Conservation (phyloP, 2,888 invertebrate genomes). For the Antheraea assamensis region DNA sequence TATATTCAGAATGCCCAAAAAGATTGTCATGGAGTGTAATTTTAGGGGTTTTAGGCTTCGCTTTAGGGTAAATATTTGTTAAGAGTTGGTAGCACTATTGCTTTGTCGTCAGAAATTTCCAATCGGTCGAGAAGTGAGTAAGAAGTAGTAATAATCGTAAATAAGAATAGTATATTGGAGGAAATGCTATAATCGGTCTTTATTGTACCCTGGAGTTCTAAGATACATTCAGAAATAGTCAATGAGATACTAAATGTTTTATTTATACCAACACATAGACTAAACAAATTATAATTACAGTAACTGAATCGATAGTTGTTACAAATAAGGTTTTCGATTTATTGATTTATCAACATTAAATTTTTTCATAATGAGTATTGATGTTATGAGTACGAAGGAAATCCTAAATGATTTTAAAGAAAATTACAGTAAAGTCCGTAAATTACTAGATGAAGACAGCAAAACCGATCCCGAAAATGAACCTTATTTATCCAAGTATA, state of each 20-base stretch:
- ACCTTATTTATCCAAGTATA: slow-evolving; percentile 91
- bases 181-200: too few species aligned
- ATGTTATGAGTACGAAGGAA: slow-evolving; percentile 80
- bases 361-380: slow-evolving; percentile 45
- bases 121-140: too few species aligned
- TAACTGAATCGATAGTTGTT: neutral
- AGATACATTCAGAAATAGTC: neutral
- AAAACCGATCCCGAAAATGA: slow-evolving; percentile 89
- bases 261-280: neutral
- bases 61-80: too few species aligned
- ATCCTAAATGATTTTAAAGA: slow-evolving; percentile 86
- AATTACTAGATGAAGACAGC: slow-evolving; percentile 86
- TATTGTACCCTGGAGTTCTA: neutral
- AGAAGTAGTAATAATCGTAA: too few species aligned
- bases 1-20: too few species aligned
- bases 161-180: too few species aligned
- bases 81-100: too few species aligned
- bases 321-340: neutral
- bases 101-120: too few species aligned
- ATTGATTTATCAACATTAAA: neutral
- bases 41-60: too few species aligned
- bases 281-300: neutral
- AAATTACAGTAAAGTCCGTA: slow-evolving; percentile 86
- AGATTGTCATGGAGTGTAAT: too few species aligned
- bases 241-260: neutral